phyloP scores from a whole-genome alignment of 1,140 invertebrate genomes.

The Drosophila sproati region DNA sequence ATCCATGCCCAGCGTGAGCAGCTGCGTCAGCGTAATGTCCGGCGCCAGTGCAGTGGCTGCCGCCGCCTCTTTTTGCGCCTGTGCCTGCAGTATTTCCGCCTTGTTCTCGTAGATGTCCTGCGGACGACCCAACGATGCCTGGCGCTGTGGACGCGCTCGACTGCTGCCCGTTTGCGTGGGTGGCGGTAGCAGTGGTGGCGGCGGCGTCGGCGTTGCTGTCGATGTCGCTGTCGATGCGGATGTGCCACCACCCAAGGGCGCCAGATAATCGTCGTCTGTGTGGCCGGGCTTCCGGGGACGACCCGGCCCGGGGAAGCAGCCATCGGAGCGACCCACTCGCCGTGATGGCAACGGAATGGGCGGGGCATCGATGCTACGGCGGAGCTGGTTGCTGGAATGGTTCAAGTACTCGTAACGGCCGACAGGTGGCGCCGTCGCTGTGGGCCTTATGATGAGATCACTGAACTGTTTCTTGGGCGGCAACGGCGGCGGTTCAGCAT shows the following conservation, averaged over 20 bases:
- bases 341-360: slow-evolving; percentile 88
- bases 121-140: slow-evolving; percentile 58
- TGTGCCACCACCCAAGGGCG: slow-evolving; percentile 83
- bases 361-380: slow-evolving; percentile 83
- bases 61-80: slow-evolving; percentile 15
- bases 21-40: slow-evolving; percentile 92
- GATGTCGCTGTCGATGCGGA: slow-evolving; percentile 8
- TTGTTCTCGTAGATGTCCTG: slow-evolving; percentile 83
- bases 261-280: slow-evolving; percentile 88
- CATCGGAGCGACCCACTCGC: slow-evolving; percentile 86
- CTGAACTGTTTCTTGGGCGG: slow-evolving; percentile 91
- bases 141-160: slow-evolving; percentile 63
- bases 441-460: slow-evolving; percentile 84
- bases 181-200: slow-evolving; percentile 71
- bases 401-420: slow-evolving; percentile 75
- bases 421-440: slow-evolving; percentile 39
- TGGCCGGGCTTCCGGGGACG: slow-evolving; percentile 85
- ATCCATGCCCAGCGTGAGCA: slow-evolving; percentile 91
- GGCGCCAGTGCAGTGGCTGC: slow-evolving; percentile 81
- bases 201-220: slow-evolving; percentile 45
- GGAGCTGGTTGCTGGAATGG: slow-evolving; percentile 34
- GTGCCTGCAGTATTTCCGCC: slow-evolving; percentile 71
- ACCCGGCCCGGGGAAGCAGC: slow-evolving; percentile 84
- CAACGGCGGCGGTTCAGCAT: slow-evolving; percentile 91
- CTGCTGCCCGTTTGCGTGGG: slow-evolving; percentile 62